Base-by-base conservation (phyloP, 2,113 vertebrate species). In the Benitochromis conjunctus region DNA sequence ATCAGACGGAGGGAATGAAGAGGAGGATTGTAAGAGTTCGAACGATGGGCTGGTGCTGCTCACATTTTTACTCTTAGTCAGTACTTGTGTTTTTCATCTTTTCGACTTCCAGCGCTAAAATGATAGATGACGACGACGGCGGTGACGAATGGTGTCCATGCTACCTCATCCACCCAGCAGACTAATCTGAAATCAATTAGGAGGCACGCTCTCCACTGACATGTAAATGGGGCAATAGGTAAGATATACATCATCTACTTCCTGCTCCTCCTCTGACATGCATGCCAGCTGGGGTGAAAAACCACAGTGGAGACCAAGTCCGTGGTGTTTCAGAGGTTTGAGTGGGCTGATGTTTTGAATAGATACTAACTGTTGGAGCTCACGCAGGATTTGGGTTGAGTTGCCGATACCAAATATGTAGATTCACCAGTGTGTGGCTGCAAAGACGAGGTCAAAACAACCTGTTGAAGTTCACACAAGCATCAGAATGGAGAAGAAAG, bases 171-270 rank as follows among this genome's bases (percentile, higher is more conserved):
- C 48, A 8, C 36, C 82, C 51, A 18, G 18, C 9, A 54, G 26
- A 48, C 87, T 87, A 19, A 69, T 86, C 81, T 74, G 48, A 29
- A 89, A 90, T 92, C 90, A 91, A 88, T 94, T 88, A 88, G 85
- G 38, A 18, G 14, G 21, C 1, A 9, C 2, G 13, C 55, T 60
- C 36, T 79, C 38, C 57, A 29, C 62, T 41, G 85, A 88, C n/a
- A 80, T 86, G 85, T 58, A 86, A 93, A 90, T 69, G 66, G 90
- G 87, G 89, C 83, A 81, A 90, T 91, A 86, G 43, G 91, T 53
- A 31, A 81, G 85, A 85, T 29, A 82, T 86, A 79, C 74, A 86
- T 91, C 83, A 86, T 74, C 53, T 80, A 31, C 80, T 13, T 58
- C 51, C 55, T 6, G 9, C 7, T 21, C 38, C 16, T 4, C 34